Conservation (phyloP, 1,140 invertebrate species). For the Diuraphis noxia region DNA sequence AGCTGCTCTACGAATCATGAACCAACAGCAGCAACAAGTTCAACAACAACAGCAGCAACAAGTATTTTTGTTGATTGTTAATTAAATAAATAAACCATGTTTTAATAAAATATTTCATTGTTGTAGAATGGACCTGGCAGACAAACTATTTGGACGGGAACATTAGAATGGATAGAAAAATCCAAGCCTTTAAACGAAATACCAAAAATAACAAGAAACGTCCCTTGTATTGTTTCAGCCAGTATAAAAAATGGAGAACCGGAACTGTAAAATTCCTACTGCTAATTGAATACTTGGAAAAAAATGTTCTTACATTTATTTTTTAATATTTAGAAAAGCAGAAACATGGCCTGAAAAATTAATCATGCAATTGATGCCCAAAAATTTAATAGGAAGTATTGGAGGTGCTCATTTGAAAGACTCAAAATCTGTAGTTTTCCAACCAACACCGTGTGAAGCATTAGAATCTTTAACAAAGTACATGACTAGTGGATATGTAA, state of each 20-base stretch:
- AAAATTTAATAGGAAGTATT: slow-evolving; percentile 83
- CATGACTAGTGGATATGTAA: slow-evolving; percentile 89
- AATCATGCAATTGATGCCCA: slow-evolving; percentile 91
- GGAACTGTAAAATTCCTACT: slow-evolving; percentile 69
- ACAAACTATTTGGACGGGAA: slow-evolving; percentile 81
- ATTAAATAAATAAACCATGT: neutral
- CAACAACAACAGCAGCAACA: slow-evolving; percentile 60
- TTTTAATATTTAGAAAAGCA: slow-evolving; percentile 69
- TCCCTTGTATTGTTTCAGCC: slow-evolving; percentile 81
- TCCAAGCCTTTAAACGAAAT: slow-evolving; percentile 63
- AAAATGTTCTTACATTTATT: slow-evolving; percentile 3
- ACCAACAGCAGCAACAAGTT: slow-evolving; percentile 59
- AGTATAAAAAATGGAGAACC: slow-evolving; percentile 80
- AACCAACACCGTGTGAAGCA: slow-evolving; percentile 76
- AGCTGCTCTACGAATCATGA: slow-evolving; percentile 57
- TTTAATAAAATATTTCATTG: slow-evolving; percentile 13
- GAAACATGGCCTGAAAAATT: slow-evolving; percentile 90
- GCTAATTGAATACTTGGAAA: slow-evolving; percentile 30
- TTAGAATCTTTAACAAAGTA: slow-evolving; percentile 83
- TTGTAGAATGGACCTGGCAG: slow-evolving; percentile 63
- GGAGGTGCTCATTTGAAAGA: slow-evolving; percentile 84
- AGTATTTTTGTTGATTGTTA: slow-evolving; percentile 56
- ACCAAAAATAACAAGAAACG: slow-evolving; percentile 76
- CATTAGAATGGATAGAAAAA: slow-evolving; percentile 91
- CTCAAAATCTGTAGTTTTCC: slow-evolving; percentile 83